phyloP scores from a whole-genome alignment of 2,113 vertebrate genomes.

The Rhodinocichla rosea region DNA sequence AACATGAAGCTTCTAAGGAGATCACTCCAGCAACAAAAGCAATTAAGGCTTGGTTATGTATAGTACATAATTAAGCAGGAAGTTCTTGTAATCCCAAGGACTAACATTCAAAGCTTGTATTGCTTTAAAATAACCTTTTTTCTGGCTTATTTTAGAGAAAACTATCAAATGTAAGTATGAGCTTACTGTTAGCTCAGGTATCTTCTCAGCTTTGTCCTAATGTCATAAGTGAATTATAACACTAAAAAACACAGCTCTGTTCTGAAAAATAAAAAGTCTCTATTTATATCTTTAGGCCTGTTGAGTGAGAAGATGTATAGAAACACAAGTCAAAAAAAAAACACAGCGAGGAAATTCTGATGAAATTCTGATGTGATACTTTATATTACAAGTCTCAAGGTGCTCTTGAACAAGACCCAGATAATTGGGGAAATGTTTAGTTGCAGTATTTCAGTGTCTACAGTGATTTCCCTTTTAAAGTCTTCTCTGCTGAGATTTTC shows the following conservation, averaged over 20 bases:
- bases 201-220: not conserved
- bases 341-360: not conserved
- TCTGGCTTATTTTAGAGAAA: constrained; percentile 9
- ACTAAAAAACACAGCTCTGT: fast-evolving
- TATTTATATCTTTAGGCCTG: not conserved
- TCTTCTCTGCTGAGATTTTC: not conserved
- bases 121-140: not conserved
- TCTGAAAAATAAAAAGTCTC: not conserved
- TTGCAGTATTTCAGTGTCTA: not conserved
- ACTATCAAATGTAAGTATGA: not conserved
- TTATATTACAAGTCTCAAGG: not conserved
- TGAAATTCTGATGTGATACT: not conserved
- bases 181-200: not conserved
- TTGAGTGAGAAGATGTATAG: not conserved
- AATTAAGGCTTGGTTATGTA: constrained; percentile 61
- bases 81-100: constrained; percentile 38
- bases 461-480: not conserved
- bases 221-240: not conserved
- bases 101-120: constrained; percentile 31
- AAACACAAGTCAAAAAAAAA: not conserved
- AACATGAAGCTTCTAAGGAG: constrained; percentile 57
- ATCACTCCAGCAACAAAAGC: constrained; percentile 56
- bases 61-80: constrained; percentile 42
- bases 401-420: not conserved
- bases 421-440: constrained; percentile 11